phyloP scores from a whole-genome alignment of 2,888 invertebrate genomes.

The Rhamphomyia laevipes region DNA sequence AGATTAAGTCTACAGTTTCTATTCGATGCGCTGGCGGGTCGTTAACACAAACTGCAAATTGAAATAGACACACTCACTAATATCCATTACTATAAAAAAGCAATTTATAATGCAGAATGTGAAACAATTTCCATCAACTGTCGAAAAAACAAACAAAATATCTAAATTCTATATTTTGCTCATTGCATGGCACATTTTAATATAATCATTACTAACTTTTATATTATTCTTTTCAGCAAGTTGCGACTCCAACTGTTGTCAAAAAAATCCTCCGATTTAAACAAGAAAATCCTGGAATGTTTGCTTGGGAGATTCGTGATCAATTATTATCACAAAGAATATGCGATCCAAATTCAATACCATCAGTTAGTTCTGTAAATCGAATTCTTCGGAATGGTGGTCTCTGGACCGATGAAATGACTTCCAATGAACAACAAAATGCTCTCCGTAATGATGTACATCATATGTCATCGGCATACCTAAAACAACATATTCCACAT shows the following conservation, averaged over 20 bases:
- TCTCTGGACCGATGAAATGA: constrained; percentile 58
- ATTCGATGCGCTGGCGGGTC: too few species aligned
- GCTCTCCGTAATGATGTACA: constrained; percentile 23
- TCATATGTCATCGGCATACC: constrained; percentile 30
- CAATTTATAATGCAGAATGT: too few species aligned
- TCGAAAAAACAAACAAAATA: too few species aligned
- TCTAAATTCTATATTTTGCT: too few species aligned
- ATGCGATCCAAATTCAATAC: constrained; percentile 82
- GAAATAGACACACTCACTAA: too few species aligned
- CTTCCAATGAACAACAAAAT: constrained; percentile 34
- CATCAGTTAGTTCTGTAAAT: constrained; percentile 91
- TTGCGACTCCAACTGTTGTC: constrained; percentile 90
- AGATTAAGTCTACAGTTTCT: too few species aligned
- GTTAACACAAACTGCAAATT: too few species aligned
- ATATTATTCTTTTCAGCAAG: constrained; percentile 67
- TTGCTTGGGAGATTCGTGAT: constrained; percentile 94
- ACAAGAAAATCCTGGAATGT: constrained; percentile 91
- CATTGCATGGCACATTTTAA: too few species aligned
- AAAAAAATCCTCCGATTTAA: constrained; percentile 89
- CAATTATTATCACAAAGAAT: constrained; percentile 78
- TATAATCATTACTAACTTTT: not conserved
- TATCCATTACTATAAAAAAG: too few species aligned
- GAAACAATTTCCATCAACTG: too few species aligned
- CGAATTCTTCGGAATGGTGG: constrained; percentile 82
- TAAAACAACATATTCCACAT: constrained; percentile 30